Percentiles rank a stretch among this genome's conserved stretches.
Evolutionary conservation across 2,797 vertebrate genomes (phyloP).

Genomic region (Cheirogaleus major): DNA sequence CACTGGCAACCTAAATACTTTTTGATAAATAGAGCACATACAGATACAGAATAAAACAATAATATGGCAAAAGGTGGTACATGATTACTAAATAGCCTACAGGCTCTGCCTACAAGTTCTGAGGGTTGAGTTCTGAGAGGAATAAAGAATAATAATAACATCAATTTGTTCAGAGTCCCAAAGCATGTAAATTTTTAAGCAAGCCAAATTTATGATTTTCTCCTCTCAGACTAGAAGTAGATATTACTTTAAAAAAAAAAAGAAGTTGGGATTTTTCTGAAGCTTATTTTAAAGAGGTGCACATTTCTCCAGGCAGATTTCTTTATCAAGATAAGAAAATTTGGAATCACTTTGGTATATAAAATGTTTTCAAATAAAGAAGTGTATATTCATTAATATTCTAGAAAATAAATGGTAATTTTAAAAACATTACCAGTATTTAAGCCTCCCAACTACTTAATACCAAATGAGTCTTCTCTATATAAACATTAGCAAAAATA

Average conservation of each 20-base stretch:
- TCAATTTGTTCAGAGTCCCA: neutral
- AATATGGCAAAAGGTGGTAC: neutral
- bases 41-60: neutral
- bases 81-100: neutral
- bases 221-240: neutral
- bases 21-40: neutral
- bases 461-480: neutral
- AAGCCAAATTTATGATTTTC: neutral
- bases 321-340: constrained; percentile 35
- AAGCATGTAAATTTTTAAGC: neutral
- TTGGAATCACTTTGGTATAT: neutral
- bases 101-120: neutral
- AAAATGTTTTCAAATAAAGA: constrained; percentile 30
- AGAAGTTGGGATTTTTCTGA: neutral
- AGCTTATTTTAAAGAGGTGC: neutral
- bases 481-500: neutral
- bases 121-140: neutral
- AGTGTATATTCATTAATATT: neutral
- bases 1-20: neutral
- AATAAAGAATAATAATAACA: neutral
- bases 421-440: neutral
- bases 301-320: neutral
- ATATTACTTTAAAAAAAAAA: neutral
- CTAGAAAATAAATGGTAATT: neutral
- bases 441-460: neutral